Conservation (phyloP, 2,888 invertebrate species). For the Frankliniella fusca region DNA sequence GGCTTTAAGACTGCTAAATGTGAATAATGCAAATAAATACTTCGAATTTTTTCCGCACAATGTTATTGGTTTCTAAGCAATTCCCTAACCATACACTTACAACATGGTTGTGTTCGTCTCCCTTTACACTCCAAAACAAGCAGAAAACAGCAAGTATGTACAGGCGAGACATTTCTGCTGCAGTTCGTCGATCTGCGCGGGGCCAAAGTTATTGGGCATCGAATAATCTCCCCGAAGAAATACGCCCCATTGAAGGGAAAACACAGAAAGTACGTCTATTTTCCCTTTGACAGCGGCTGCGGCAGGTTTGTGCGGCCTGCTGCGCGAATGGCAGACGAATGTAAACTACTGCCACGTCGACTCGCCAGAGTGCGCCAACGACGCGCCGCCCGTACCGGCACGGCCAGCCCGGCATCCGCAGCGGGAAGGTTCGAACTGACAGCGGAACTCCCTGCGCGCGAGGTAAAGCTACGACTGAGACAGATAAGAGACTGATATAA, state of each 20-base stretch:
- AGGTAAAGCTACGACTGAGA: no score
- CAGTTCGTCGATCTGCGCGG: not conserved
- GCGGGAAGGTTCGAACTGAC: no score
- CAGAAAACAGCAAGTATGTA: not conserved
- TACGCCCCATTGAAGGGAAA: not conserved
- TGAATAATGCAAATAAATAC: no score
- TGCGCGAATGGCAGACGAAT: not conserved
- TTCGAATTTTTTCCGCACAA: no score
- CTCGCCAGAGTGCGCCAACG: not conserved
- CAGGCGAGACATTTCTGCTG: not conserved
- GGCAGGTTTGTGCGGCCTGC: not conserved
- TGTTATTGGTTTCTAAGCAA: not conserved
- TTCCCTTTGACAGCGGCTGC: not conserved
- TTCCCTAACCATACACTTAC: conserved; percentile 52
- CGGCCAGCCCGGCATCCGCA: not conserved
- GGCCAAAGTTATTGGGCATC: not conserved
- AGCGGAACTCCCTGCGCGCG: no score
- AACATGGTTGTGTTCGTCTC: conserved; percentile 74
- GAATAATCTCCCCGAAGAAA: not conserved
- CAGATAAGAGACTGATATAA: no score
- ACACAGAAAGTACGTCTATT: not conserved
- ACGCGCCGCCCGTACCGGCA: not conserved
- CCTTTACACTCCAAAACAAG: conserved; percentile 34
- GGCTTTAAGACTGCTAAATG: no score
- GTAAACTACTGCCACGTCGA: conserved; percentile 10